phyloP scores from a whole-genome alignment of 2,888 invertebrate species.

The Phytoseiulus persimilis region DNA sequence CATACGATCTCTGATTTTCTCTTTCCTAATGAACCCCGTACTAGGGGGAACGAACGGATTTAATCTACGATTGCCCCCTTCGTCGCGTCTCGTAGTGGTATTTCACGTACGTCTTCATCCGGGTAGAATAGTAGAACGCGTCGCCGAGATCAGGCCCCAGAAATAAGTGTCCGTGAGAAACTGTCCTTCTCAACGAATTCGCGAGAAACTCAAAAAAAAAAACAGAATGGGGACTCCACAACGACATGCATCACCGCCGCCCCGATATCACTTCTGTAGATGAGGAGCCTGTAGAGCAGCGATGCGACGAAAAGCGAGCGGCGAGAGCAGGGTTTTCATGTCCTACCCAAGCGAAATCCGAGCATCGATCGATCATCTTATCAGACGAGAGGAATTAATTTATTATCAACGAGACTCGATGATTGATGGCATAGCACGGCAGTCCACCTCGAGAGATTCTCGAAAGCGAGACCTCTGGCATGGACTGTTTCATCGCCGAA shows the following conservation, averaged over 20 bases:
- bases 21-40: background rate
- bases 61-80: background rate
- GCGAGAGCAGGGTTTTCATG: background rate
- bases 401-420: too few relatives aligned
- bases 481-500: too few relatives aligned
- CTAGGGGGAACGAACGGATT: background rate
- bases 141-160: too few relatives aligned
- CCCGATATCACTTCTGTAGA: background rate
- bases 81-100: background rate
- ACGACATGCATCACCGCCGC: background rate
- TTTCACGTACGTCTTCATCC: background rate
- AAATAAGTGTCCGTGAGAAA: too few relatives aligned
- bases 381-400: too few relatives aligned
- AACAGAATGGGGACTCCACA: too few relatives aligned
- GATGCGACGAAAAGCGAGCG: background rate
- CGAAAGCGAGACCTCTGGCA: too few relatives aligned
- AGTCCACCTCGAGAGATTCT: too few relatives aligned
- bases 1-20: background rate
- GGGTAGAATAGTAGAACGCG: too few relatives aligned
- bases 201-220: too few relatives aligned
- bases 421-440: too few relatives aligned
- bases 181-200: too few relatives aligned
- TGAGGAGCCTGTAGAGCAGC: background rate
- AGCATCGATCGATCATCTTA: background rate
- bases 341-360: background rate